Conservation (phyloP, 2,888 invertebrate species). For the Gnatocerus cornutus region DNA sequence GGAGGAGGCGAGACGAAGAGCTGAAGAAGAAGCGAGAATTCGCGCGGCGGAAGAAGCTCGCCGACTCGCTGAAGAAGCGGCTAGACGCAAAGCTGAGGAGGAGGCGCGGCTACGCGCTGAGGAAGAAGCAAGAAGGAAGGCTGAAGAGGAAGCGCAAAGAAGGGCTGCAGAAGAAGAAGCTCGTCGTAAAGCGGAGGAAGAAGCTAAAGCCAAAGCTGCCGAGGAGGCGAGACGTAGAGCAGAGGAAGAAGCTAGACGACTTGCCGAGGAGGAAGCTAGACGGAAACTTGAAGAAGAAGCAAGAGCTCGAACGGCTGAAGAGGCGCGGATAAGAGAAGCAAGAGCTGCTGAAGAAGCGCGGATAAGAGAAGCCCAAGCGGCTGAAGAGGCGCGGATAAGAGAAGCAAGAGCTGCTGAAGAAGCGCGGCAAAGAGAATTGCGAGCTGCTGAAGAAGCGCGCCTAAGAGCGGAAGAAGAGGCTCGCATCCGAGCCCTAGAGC, state of each 20-base stretch:
- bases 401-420: conserved; percentile 47
- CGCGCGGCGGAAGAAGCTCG: background rate
- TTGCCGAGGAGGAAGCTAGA: conserved; percentile 67
- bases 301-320: conserved; percentile 54
- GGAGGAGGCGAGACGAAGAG: conserved; percentile 51
- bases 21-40: conserved; percentile 63
- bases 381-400: conserved; percentile 48
- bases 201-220: conserved; percentile 52
- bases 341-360: conserved; percentile 47
- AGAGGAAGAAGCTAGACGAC: conserved; percentile 66
- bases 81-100: conserved; percentile 52
- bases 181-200: conserved; percentile 53
- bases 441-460: conserved; percentile 42
- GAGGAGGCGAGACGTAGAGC: conserved; percentile 67
- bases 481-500: conserved; percentile 49
- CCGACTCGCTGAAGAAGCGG: conserved; percentile 51
- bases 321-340: conserved; percentile 49
- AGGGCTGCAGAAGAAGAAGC: conserved; percentile 58
- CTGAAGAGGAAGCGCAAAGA: conserved; percentile 63
- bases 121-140: conserved; percentile 50
- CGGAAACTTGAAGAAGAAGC: conserved; percentile 58
- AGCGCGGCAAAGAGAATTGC: background rate
- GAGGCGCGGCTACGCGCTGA: conserved; percentile 57
- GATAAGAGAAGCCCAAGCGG: conserved; percentile 30
- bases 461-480: conserved; percentile 48